These are phyloP conservation scores for Leontocebus nigricollis DNA, from an alignment of 2,797 vertebrate species.

Conservation along the genomic window DNA sequence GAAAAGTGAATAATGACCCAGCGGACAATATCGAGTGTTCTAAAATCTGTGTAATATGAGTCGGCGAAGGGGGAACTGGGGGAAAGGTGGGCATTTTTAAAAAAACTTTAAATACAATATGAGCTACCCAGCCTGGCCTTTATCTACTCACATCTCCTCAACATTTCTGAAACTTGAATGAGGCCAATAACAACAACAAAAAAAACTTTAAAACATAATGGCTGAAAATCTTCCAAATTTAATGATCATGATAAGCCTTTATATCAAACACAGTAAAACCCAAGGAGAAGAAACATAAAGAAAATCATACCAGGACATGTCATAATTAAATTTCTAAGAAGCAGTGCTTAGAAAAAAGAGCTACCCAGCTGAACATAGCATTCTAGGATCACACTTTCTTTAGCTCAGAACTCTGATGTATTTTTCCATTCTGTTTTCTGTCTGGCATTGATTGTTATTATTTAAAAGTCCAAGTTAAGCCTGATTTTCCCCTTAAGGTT, in stretches of 20 bases:
- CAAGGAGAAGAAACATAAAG: background rate
- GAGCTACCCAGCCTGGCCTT: too few species aligned
- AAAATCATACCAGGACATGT: background rate
- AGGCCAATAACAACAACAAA: background rate
- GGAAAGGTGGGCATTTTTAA: background rate
- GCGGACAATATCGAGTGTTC: background rate
- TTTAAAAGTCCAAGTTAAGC: background rate
- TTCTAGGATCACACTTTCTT: background rate
- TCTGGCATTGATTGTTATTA: background rate
- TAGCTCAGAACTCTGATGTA: background rate
- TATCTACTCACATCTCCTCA: background rate
- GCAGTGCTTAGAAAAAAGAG: background rate
- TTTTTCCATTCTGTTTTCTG: background rate
- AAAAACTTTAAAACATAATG: background rate
- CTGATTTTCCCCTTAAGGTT: background rate
- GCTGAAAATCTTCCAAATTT: background rate
- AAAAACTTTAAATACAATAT: too few species aligned
- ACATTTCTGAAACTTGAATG: constrained; percentile 29
- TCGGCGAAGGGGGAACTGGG: background rate
- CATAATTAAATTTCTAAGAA: background rate
- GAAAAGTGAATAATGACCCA: background rate
- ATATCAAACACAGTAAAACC: background rate
- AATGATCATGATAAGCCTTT: background rate
- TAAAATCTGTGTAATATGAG: background rate
- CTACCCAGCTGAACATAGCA: background rate